A percentile compares a stretch with the other conserved stretches of the same genome.
phyloP scores from a whole-genome alignment of 1,140 invertebrate species.

The Dolichoris vasculosae region DNA sequence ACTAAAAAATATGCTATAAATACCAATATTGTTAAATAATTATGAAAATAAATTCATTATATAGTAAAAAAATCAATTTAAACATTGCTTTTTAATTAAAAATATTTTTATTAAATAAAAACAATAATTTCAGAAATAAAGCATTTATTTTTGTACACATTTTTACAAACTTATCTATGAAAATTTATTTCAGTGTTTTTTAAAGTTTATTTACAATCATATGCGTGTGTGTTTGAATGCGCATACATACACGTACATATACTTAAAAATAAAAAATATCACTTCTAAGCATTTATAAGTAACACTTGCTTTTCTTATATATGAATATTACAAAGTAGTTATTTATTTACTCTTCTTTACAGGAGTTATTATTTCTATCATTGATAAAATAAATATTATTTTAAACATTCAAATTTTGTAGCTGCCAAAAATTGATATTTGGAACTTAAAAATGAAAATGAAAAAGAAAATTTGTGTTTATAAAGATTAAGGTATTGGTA shows the following conservation, averaged over 20 bases:
- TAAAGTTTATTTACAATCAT: slow-evolving; percentile 5
- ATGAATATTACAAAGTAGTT: not conserved
- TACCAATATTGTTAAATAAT: too few relatives aligned
- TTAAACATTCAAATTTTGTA: not conserved
- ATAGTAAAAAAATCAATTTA: too few relatives aligned
- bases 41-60: too few relatives aligned
- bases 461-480: not conserved
- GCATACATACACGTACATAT: not conserved
- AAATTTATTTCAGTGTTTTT: not conserved
- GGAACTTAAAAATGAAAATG: not conserved
- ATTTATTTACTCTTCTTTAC: not conserved
- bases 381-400: not conserved
- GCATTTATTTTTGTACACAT: not conserved
- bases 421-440: not conserved
- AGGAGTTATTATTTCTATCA: not conserved
- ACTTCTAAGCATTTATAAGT: not conserved
- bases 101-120: not conserved
- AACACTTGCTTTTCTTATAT: not conserved
- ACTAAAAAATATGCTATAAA: too few relatives aligned
- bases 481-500: slow-evolving; percentile 36
- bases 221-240: not conserved
- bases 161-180: not conserved
- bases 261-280: not conserved
- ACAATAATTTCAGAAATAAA: not conserved
- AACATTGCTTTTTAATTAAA: not conserved